These are phyloP conservation scores for Umimayanthus chanpuru DNA, from an alignment of 92 coral and sea anemone species.

Conservation along the genomic window DNA sequence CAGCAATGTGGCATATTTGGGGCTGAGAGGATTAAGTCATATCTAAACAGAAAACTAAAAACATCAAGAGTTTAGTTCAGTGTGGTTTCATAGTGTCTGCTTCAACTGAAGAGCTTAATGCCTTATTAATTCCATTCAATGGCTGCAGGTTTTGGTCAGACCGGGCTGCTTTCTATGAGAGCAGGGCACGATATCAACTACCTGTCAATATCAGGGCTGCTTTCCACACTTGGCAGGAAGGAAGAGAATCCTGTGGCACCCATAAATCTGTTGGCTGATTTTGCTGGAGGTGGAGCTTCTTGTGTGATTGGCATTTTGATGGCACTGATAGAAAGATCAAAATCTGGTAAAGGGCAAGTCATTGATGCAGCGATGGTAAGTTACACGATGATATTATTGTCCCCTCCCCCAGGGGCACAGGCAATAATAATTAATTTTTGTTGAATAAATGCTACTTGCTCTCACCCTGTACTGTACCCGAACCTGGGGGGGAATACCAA, in stretches of 20 bases:
- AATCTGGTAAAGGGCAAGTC: slow-evolving; percentile 96
- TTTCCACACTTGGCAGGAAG: slow-evolving; percentile 85
- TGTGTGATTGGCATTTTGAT: slow-evolving; percentile 89
- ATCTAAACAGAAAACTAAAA: too few species aligned
- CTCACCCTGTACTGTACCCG: too few species aligned
- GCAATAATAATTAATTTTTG: too few species aligned
- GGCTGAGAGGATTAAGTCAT: too few species aligned
- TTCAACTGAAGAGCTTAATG: not conserved
- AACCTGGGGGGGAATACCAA: too few species aligned
- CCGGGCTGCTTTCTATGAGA: slow-evolving; percentile 66
- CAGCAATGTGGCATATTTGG: too few species aligned
- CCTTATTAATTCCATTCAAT: not conserved
- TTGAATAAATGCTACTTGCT: too few species aligned
- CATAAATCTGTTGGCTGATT: slow-evolving; percentile 87
- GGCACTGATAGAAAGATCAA: slow-evolving; percentile 88
- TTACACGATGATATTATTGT: not conserved
- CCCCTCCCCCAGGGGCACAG: not conserved
- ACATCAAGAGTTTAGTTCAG: too few species aligned
- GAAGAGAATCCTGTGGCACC: slow-evolving; percentile 82
- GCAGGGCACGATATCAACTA: slow-evolving; percentile 99
- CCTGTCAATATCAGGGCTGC: slow-evolving; percentile 75
- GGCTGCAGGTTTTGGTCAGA: slow-evolving; percentile 87
- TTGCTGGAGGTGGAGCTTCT: slow-evolving; percentile 91
- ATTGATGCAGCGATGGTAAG: slow-evolving; percentile 94
- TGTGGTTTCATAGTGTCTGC: not conserved